Base-by-base conservation (phyloP, 2,888 invertebrate genomes). In the Lepetodrilus schrolli region DNA sequence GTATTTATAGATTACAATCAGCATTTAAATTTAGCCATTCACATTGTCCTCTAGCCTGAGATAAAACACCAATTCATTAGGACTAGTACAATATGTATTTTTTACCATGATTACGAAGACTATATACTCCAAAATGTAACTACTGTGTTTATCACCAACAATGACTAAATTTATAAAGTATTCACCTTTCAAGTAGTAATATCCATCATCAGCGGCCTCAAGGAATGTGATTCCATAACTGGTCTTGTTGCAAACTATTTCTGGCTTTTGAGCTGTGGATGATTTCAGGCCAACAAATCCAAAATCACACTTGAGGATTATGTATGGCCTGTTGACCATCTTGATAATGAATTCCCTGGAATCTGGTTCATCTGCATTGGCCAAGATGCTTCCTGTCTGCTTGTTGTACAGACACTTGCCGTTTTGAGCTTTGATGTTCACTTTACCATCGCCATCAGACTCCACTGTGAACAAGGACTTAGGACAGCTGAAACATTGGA, bases 271-370 rank as follows among this genome's bases (percentile, higher is more conserved):
- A 86, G 94, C 95, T 1, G 83, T 93, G 0, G 93, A 92, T 70
- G 93, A 93, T 92, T 96, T 97, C 86, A 95, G 95, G 0, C 98
- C 98, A 74, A 98, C 97, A 91, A 97, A 98, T 49, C 98, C 98
- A 91, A 96, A 96, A 89, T 98, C 97, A 89, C 96, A 95, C 92
- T 97, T 96, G 87, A 98, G 92, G 86, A 98, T 96, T 89, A 98
- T 92, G 88, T 97, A 95, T 5, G 98, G 97, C 89, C 96, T 94
- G 91, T 90, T 91, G 66, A 88, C 82, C 20, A 90, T 81, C 66
- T 79, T 81, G 93, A 98, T 96, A 92, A 94, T 95, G 92, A 96
- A 98, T 92, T 96, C 96, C 88, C 95, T 95, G 83, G 96, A 96
- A 82, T 95, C 95, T 79, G 95, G 94, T 77, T 92, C 90, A 21